Base-by-base conservation (phyloP, 2,888 invertebrate species). In the Zygothrica quintamaculata region DNA sequence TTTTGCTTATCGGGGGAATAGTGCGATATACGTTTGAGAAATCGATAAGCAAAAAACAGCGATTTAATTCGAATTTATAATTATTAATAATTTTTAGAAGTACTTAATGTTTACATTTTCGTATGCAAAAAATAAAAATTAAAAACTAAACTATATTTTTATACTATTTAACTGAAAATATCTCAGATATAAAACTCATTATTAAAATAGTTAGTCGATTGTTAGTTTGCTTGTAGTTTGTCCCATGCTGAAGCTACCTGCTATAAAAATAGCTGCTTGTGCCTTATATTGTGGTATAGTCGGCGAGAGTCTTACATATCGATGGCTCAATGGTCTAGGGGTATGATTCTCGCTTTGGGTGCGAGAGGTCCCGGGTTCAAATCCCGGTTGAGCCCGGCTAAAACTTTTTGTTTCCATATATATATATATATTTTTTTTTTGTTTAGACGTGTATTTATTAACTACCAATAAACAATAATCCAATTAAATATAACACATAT, bases 341-440 rank as follows among this genome's bases (percentile, higher is more conserved):
- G 89, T 89, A 89, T 89, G 89, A 89, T 89, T 90, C 89, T 90
- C 89, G 89, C 89, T 89, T 89, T 89, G 89, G 90, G 89, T 89
- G 89, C 90, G 89, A 90, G 89, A 90, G 89, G 90, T 89, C 89
- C 89, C 89, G 89, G 89, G 90, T 89, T 89, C 89, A 90, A 89
- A 89, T 90, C 90, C 90, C 90, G 89, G 89, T 89, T 89, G 89
- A 89, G 90, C 89, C 89, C 90, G 26, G 18, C 0, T 0, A 0
- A 7, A 0, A 0, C 55, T 64, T 68, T 67, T 12, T 18, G 3
- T 8, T 29, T 25, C 7, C 34, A 11, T 22, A 26, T 26, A 26
- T 6, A 26, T 6, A 34, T 7, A 34, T 11, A 3, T 34, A 11
- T 7, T 34, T 3, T 3, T 7, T 36, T 36, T 36, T 36, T 36